Evolutionary conservation across 2,113 vertebrate species (phyloP), one percentile per base, ranked within the genome.

Genomic region (Hassar affinis): DNA sequence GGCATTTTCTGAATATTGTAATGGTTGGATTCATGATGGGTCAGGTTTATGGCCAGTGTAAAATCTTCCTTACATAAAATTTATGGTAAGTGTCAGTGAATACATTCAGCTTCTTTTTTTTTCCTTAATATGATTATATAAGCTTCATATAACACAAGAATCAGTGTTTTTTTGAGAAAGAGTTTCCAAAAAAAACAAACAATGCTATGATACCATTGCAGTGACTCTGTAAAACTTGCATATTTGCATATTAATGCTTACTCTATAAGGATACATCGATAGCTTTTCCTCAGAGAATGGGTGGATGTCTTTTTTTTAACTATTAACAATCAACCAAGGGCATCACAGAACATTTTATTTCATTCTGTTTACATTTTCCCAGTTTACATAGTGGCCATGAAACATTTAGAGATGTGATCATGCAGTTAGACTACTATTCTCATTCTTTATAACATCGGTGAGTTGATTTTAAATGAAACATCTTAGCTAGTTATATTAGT

Each of bases 21-120:
- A 79, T 45, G 10, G 57, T 49, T 30, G n/a, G 33, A 66, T 80
- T 62, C 54, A 79, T 45, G 45, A 64, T 64, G n/a, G 17, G 59
- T 49, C n/a, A 14, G n/a, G 33, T 64, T 79, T 79, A 47, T 27
- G 38, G 42, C 38, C n/a, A 12, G 45, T 10, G 14, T 49, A 12
- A 79, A 79, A 61, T 27, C 14, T 12, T 61, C 76, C 22, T n/a
- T 12, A 45, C 20, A 1, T 25, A 20, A 35, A 69, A 25, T 25
- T 35, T 18, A 69, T 47, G 38, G 22, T n/a, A 71, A 45, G 25
- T 22, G 45, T 38, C 38, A 25, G 18, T 38, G 33, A 25, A 22
- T 38, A 68, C 64, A 42, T 42, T 68, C 2, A 3, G 8, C 35
- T 66, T 66, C 15, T 66, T 0, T 33, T 11, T 9, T 0, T 1